A percentile compares a stretch with the other conserved stretches of the same genome.
These are phyloP conservation scores for Brachionus manjavacas DNA, from an alignment of 1,140 invertebrate species.

Conservation along the genomic window DNA sequence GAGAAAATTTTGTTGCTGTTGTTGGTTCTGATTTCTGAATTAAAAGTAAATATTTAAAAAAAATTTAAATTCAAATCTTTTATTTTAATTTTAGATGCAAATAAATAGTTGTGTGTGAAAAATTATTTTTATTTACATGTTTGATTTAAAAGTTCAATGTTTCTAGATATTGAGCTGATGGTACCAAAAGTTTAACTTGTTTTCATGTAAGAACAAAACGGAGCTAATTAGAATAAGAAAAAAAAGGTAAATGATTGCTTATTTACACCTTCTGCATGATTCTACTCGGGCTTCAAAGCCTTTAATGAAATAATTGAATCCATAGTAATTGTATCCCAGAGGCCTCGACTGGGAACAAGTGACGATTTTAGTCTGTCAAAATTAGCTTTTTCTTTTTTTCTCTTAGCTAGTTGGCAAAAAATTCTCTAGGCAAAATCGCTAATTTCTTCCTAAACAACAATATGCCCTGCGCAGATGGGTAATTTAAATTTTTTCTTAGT, in stretches of 20 bases:
- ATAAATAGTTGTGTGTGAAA: neutral
- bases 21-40: neutral
- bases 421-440: neutral
- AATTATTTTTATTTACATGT: neutral
- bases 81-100: neutral
- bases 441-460: neutral
- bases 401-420: neutral
- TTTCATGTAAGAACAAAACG: neutral
- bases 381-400: no score
- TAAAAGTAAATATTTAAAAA: neutral
- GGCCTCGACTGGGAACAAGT: neutral
- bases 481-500: neutral
- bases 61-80: neutral
- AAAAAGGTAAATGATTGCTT: neutral
- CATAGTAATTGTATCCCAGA: neutral
- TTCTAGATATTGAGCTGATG: neutral
- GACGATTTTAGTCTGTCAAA: neutral
- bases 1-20: no score
- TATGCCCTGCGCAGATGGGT: neutral
- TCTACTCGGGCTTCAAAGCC: neutral
- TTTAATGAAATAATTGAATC: neutral
- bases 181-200: neutral
- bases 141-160: neutral
- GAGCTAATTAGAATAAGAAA: neutral
- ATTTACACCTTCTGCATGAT: neutral